phyloP scores from a whole-genome alignment of 2,797 vertebrate species.

The Psittacula echo region DNA sequence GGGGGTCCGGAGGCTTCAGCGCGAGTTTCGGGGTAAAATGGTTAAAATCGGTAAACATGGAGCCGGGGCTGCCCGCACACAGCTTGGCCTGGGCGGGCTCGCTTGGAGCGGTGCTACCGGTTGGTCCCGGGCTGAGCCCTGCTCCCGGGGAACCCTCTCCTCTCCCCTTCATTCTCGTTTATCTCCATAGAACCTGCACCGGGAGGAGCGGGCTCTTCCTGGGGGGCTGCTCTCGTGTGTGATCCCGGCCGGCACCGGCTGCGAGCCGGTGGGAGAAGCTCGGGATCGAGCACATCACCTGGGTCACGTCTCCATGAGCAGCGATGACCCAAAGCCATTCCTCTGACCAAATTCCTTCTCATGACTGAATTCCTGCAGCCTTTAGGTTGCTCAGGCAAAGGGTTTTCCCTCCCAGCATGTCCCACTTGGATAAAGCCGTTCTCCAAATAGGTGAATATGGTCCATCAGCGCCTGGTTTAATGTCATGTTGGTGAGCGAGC shows the following conservation, averaged over 20 bases:
- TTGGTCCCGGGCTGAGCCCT: background rate
- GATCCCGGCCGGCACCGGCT: accelerated
- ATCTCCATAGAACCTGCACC: accelerated
- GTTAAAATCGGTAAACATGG: background rate
- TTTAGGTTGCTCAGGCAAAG: background rate
- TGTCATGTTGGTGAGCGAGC: accelerated
- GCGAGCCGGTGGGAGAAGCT: background rate
- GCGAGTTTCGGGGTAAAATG: background rate
- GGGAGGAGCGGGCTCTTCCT: background rate
- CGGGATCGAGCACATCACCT: accelerated
- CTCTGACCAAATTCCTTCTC: background rate
- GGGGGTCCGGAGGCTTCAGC: background rate
- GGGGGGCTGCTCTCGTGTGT: accelerated
- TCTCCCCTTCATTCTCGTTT: background rate
- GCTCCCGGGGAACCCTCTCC: too few relatives aligned
- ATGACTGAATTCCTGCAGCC: background rate
- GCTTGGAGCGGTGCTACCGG: background rate
- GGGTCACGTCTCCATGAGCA: background rate
- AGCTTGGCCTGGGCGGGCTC: background rate
- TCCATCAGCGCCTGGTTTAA: accelerated
- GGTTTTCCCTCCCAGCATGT: accelerated
- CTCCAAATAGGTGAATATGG: background rate
- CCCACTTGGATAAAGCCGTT: too few relatives aligned
- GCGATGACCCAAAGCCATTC: accelerated
- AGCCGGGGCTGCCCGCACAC: background rate